Base-by-base conservation (phyloP, 2,113 vertebrate species). In the Poecile atricapillus region DNA sequence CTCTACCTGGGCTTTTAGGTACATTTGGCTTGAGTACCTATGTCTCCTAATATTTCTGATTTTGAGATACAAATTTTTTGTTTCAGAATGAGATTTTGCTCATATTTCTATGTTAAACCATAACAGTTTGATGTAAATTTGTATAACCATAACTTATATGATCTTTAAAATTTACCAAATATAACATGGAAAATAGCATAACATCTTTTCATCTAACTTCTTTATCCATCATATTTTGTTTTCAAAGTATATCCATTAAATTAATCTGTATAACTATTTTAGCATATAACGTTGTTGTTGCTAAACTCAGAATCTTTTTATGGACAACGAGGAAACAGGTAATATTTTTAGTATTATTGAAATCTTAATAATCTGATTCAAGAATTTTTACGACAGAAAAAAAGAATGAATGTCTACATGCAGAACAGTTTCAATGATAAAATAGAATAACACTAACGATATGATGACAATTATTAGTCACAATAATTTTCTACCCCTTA, bases 381-480 rank as follows among this genome's bases (percentile, higher is more conserved):
- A 80, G 24, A 73, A 41, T 23, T 68, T 27, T 41, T 92, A 30
- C 49, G 11, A 31, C 23, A 62, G 9, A 47, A n/a, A 43, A 50
- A 75, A 65, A 67, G 11, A 75, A 89, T 41, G 0, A 30, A 58
- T 46, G 28, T 8, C 4, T 25, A 5, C 35, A 20, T 44, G 14
- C 5, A 83, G 39, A 67, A 46, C 11, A 37, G 9, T 30, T 84
- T 73, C 53, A 59, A 46, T 50, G n/a, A 41, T 31, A 55, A 46
- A 49, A 49, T 41, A 33, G 25, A 63, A 50, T 19, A 44, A 9
- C 16, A 21, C 50, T 44, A 41, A 31, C 4, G 39, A 25, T 19
- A 39, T 0, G 0, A 15, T 65, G 70, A 13, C 25, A 63, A 31
- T 28, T 86, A 8, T 30, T 44, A 47, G 5, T 5, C 7, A 35